Percentiles rank a stretch among this genome's conserved stretches.
These are phyloP conservation scores for Etheostoma spectabile DNA, from an alignment of 2,113 vertebrate species.

Conservation along the genomic window DNA sequence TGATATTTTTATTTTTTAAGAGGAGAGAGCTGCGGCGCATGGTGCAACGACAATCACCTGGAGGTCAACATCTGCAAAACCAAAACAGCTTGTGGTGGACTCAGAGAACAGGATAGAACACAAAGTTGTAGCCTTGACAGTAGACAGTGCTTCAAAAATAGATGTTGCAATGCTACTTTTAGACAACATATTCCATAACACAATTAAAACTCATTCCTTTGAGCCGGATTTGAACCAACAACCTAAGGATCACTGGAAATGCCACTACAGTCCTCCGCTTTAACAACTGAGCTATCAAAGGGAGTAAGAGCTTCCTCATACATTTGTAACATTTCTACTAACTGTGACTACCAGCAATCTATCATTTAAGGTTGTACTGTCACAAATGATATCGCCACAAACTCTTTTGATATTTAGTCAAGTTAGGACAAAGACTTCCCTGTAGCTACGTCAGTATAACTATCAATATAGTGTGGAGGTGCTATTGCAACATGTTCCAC, in stretches of 20 bases:
- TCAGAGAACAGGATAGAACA: too few relatives aligned
- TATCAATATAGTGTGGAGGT: background rate
- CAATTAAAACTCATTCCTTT: background rate
- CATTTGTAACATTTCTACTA: background rate
- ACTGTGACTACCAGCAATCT: background rate
- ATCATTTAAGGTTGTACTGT: background rate
- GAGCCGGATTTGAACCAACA: conserved; percentile 26
- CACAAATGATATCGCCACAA: background rate
- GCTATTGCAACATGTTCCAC: background rate
- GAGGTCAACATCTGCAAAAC: too few relatives aligned
- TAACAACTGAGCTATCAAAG: conserved; percentile 92
- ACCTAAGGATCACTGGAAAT: background rate
- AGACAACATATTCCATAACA: too few relatives aligned
- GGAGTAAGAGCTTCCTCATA: background rate
- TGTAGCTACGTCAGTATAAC: background rate
- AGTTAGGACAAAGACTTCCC: background rate
- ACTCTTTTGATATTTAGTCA: background rate
- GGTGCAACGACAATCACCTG: too few relatives aligned
- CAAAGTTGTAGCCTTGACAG: too few relatives aligned
- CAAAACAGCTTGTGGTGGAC: too few relatives aligned
- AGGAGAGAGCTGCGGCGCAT: too few relatives aligned
- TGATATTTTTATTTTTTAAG: background rate
- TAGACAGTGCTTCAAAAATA: too few relatives aligned
- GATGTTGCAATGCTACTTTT: too few relatives aligned
- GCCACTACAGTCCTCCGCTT: conserved; percentile 87